Evolutionary conservation across 2,797 vertebrate genomes (phyloP).

Genomic region (Sardinella longiceps): DNA sequence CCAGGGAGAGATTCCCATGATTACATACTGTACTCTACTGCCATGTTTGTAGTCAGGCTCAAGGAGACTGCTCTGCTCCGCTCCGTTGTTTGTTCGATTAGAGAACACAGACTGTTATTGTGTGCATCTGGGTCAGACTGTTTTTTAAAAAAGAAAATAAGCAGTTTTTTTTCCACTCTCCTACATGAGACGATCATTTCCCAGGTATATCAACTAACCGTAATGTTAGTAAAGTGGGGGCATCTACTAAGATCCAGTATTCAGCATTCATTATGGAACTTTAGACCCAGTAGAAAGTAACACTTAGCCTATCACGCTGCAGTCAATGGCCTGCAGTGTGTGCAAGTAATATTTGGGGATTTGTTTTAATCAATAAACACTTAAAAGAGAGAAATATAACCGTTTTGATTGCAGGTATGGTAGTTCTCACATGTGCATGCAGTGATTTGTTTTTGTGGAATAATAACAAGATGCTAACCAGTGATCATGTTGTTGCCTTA

Average conservation of each 20-base stretch:
- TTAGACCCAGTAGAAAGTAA: background rate
- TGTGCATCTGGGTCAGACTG: constrained; percentile 23
- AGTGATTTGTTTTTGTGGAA: constrained; percentile 11
- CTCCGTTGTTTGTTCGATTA: background rate
- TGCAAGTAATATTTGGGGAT: background rate
- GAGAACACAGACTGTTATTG: constrained; percentile 14
- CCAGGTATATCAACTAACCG: constrained; percentile 10
- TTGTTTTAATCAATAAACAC: background rate
- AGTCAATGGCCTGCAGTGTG: background rate
- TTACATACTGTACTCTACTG: constrained; percentile 63
- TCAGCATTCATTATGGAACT: background rate
- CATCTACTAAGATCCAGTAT: background rate
- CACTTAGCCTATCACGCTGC: background rate
- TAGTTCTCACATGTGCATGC: background rate
- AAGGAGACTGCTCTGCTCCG: constrained; percentile 50
- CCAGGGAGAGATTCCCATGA: constrained; percentile 62
- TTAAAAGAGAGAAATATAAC: background rate
- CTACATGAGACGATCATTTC: background rate
- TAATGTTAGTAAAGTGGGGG: constrained; percentile 13
- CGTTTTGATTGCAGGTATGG: background rate
- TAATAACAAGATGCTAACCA: constrained; percentile 17
- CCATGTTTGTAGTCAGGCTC: constrained; percentile 63
- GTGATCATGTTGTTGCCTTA: constrained; percentile 13
- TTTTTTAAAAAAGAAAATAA: constrained; percentile 14
- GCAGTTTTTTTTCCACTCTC: background rate